Base-by-base conservation (phyloP, 2,888 invertebrate genomes). In the Caenorhabditis plicata region DNA sequence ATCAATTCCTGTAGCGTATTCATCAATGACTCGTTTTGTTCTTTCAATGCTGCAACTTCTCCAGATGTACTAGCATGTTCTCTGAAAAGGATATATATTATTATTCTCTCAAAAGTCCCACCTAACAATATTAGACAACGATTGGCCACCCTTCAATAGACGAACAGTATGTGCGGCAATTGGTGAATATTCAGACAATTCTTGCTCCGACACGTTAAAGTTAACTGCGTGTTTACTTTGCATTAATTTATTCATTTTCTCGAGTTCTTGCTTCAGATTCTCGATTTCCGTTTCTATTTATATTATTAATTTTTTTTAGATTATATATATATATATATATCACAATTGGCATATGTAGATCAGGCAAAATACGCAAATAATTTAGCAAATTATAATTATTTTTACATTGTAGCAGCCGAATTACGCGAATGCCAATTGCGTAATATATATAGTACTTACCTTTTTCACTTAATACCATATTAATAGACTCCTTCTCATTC, bases 131-230 rank as follows among this genome's bases (percentile, higher is more conserved):
- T 62, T 53, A 17, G 75, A 69, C 13, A 75, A 46, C 1, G 74
- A 66, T 29, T 64, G 61, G n/a, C 69, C 71, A n/a, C 68, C 69
- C 44, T 63, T 67, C 36, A 76, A 38, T 22, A 73, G 57, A 13
- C 57, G 44, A 33, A 69, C 63, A n/a, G 75, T 74, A 15, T 68
- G 69, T 2, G 76, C 76, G 3, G 76, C 75, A 13, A 72, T 70
- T 2, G 76, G 75, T 17, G 73, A 73, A 8, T 74, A 44, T 20
- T 60, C 52, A 9, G 74, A 55, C 2, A 71, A 39, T 36, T 68
- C 68, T 19, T 69, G 67, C 32, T 71, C 71, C 8, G 71, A 56
- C 2, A 68, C 45, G 32, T 63, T 67, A 33, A 71, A 27, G 23
- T 53, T 52, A 15, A 69, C 56, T 5, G 60, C 61, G 17, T 65